Conservation (phyloP, 2,797 vertebrate genomes). For the Scolopax rusticola region DNA sequence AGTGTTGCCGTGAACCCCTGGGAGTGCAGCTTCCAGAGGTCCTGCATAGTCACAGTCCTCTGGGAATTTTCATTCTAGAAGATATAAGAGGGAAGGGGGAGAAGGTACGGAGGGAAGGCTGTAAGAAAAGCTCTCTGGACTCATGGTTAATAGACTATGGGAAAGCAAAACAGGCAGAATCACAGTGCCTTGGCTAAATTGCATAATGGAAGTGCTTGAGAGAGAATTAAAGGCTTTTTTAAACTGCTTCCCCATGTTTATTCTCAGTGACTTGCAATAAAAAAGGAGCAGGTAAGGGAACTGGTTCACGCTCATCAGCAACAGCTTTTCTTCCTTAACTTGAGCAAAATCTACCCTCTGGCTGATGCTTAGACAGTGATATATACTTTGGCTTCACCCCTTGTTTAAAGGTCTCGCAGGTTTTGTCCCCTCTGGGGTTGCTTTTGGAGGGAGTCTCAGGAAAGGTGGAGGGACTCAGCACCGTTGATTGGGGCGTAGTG, state of each 20-base stretch:
- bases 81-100: not conserved
- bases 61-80: not conserved
- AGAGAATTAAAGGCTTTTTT: not conserved
- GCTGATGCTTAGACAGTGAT: not conserved
- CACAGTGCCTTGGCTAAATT: not conserved
- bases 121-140: not conserved
- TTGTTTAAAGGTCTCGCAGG: not conserved
- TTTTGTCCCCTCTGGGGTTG: not conserved
- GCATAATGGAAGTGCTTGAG: not conserved
- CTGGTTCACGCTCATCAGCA: not conserved
- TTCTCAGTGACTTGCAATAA: not conserved
- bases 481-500: fast-evolving
- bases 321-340: not conserved
- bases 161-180: not conserved
- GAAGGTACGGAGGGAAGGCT: not conserved
- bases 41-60: not conserved
- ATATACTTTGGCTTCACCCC: not conserved
- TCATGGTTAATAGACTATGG: not conserved
- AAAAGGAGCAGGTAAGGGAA: not conserved
- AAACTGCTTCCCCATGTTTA: not conserved
- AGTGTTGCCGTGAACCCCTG: not conserved
- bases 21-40: not conserved
- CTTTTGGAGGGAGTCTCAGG: not conserved
- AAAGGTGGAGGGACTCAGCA: not conserved
- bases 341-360: not conserved